These are phyloP conservation scores for Lathronympha strigana DNA, from an alignment of 2,888 invertebrate genomes.

Conservation along the genomic window DNA sequence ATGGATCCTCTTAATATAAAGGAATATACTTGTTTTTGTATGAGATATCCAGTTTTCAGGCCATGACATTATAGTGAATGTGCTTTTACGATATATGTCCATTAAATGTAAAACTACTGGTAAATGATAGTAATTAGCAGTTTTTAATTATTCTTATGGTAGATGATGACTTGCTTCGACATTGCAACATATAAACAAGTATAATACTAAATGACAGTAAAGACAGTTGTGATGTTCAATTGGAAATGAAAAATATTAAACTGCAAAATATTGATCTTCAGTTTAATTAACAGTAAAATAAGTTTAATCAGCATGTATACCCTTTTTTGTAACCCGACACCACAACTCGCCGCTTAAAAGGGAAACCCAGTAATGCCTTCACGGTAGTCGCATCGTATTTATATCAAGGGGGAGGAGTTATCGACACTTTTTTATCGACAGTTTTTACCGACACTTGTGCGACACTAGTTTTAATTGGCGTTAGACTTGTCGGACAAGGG, in stretches of 20 bases:
- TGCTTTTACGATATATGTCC: conserved; percentile 8
- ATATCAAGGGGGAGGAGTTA: conserved; percentile 58
- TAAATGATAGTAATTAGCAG: conserved; percentile 1
- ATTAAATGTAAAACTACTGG: conserved; percentile 9
- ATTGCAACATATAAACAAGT: not conserved
- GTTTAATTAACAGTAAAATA: conserved; percentile 16
- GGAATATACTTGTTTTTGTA: conserved; percentile 6
- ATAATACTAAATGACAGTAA: not conserved
- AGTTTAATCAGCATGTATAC: conserved; percentile 1
- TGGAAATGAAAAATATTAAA: not conserved
- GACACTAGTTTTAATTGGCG: conserved; percentile 74
- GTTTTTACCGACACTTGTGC: conserved; percentile 48
- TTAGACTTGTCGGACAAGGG: conserved; percentile 45
- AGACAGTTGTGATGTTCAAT: not conserved
- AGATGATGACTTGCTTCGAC: not conserved
- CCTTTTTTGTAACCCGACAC: conserved; percentile 68
- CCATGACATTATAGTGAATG: conserved; percentile 17
- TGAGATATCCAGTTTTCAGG: conserved; percentile 8
- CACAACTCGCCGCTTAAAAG: conserved; percentile 70
- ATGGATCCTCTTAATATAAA: conserved; percentile 11
- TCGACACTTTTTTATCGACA: conserved; percentile 41
- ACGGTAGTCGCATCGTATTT: conserved; percentile 73
- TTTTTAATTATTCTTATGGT: conserved; percentile 11
- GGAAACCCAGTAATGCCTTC: conserved; percentile 75
- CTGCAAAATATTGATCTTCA: not conserved